Evolutionary conservation across 2,888 invertebrate species (phyloP).

Genomic region (Eilema sororculum): DNA sequence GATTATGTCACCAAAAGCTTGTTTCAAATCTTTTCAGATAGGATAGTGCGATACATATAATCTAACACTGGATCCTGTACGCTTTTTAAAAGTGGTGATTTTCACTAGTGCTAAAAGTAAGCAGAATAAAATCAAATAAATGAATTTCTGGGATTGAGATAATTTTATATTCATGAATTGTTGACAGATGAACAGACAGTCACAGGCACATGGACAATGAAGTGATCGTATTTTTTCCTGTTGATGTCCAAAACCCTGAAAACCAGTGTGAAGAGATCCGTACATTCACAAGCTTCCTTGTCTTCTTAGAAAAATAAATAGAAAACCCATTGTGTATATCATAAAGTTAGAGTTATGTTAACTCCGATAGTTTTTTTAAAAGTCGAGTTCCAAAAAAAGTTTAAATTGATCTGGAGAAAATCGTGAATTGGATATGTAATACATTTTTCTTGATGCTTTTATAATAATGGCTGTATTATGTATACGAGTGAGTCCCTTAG

Average conservation of each 20-base stretch:
- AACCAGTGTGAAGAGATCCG: background rate
- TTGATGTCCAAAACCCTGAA: background rate
- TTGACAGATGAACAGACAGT: too few species aligned
- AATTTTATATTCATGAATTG: too few species aligned
- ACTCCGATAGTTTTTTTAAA: constrained; percentile 11
- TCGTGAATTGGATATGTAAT: constrained; percentile 24
- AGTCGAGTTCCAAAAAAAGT: constrained; percentile 16
- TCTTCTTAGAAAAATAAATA: background rate
- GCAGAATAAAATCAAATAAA: too few species aligned
- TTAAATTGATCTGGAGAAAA: constrained; percentile 12
- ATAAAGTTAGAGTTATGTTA: background rate
- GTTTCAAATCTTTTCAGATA: too few species aligned
- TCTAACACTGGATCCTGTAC: too few species aligned
- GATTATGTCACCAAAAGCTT: background rate
- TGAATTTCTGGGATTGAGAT: too few species aligned
- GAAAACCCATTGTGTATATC: background rate
- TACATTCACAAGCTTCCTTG: background rate
- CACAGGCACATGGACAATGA: too few species aligned
- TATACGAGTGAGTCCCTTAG: constrained; percentile 18
- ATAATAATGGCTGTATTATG: constrained; percentile 36
- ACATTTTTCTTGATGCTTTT: constrained; percentile 12
- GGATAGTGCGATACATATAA: too few species aligned
- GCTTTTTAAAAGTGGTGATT: too few species aligned
- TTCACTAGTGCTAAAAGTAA: too few species aligned
- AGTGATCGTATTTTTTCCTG: too few species aligned